Conservation (phyloP, 2,888 invertebrate species). For the Napeogenes sylphis region DNA sequence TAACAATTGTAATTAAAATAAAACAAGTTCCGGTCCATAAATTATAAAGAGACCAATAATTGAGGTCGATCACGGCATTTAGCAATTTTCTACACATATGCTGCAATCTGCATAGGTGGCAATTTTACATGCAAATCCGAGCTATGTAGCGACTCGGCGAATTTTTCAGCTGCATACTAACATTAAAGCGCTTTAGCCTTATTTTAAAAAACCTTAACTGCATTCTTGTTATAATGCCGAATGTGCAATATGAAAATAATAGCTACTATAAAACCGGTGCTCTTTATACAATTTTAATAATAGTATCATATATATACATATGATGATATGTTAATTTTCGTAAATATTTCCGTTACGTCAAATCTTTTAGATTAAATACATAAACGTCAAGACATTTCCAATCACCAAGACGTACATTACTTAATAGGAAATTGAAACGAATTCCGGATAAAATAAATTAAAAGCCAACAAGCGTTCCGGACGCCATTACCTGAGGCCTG, state of each 20-base stretch:
- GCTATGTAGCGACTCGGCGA: constrained; percentile 13
- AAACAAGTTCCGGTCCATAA: constrained; percentile 18
- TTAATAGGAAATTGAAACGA: constrained; percentile 19
- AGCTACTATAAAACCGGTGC: too few relatives aligned
- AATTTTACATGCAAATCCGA: constrained; percentile 21
- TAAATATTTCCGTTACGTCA: too few relatives aligned
- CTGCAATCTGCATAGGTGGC: constrained; percentile 33
- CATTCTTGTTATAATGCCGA: neutral
- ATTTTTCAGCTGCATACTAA: constrained; percentile 17
- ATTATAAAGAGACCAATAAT: constrained; percentile 30
- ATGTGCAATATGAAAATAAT: too few relatives aligned
- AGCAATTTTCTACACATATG: constrained; percentile 36
- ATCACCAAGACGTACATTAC: constrained; percentile 1
- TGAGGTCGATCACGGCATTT: constrained; percentile 39
- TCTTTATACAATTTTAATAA: too few relatives aligned
- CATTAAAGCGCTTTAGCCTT: constrained; percentile 6
- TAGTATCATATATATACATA: too few relatives aligned
- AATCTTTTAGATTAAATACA: too few relatives aligned
- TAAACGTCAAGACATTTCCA: neutral
- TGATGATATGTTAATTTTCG: too few relatives aligned
- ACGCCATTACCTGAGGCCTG: constrained; percentile 41
- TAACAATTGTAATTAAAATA: neutral
- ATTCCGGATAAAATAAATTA: constrained; percentile 43
- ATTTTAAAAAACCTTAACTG: neutral
- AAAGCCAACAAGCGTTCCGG: constrained; percentile 43